Evolutionary conservation across 2,888 invertebrate genomes (phyloP).

Genomic region (Catocala nupta): DNA sequence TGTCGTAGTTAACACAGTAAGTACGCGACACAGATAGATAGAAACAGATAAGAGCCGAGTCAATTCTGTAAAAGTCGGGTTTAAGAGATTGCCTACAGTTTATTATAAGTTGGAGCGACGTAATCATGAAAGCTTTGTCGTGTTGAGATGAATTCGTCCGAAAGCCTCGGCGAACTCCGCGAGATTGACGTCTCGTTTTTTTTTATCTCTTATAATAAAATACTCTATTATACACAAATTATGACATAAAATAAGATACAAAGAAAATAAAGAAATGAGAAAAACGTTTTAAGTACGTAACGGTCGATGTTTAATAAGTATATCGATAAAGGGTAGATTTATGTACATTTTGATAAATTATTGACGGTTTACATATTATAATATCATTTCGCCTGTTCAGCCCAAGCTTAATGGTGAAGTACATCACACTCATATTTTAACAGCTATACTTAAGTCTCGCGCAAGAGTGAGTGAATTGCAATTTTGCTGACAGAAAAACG

Average conservation of each 20-base stretch:
- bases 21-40: constrained; percentile 42
- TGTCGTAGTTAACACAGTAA: constrained; percentile 14
- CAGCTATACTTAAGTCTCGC: too few species aligned
- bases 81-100: constrained; percentile 51
- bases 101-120: constrained; percentile 45
- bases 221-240: background rate
- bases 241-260: background rate
- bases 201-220: background rate
- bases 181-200: constrained; percentile 26
- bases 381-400: too few species aligned
- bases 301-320: too few species aligned
- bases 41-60: constrained; percentile 51
- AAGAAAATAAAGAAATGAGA: background rate
- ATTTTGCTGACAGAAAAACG: too few species aligned
- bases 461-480: too few species aligned
- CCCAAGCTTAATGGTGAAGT: too few species aligned
- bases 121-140: constrained; percentile 74
- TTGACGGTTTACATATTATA: too few species aligned
- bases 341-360: too few species aligned
- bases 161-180: constrained; percentile 26
- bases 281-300: too few species aligned
- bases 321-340: too few species aligned
- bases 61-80: constrained; percentile 37
- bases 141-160: constrained; percentile 55
- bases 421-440: too few species aligned